Percentiles rank a stretch among this genome's conserved stretches.
Conservation (phyloP, 1,140 invertebrate species). For the Argopecten irradians region DNA sequence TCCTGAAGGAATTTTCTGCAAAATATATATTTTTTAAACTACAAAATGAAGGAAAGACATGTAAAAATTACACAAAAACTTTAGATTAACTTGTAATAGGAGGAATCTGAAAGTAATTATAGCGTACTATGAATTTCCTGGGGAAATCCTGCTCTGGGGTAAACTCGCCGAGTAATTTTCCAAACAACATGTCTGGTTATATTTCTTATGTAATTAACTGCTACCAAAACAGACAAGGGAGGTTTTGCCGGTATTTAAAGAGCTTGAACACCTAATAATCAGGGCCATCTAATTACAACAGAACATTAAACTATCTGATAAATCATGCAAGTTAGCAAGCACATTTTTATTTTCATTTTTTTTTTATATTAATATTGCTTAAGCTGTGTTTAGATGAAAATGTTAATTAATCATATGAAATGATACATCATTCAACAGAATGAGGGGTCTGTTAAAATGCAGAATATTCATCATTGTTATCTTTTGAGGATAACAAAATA, state of each 20-base stretch:
- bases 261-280: not conserved
- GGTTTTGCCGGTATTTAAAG: not conserved
- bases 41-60: not conserved
- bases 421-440: not conserved
- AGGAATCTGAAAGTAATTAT: not conserved
- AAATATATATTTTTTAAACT: not conserved
- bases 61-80: not conserved
- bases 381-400: not conserved
- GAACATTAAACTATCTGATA: not conserved
- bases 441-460: too few relatives aligned
- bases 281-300: not conserved
- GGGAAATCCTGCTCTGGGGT: not conserved
- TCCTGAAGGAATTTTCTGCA: not conserved
- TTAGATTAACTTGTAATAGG: constrained; percentile 16
- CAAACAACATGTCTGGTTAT: not conserved
- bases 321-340: not conserved
- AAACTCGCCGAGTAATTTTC: not conserved
- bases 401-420: not conserved
- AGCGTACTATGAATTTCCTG: not conserved
- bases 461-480: too few relatives aligned
- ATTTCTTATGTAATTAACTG: not conserved
- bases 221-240: not conserved
- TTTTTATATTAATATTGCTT: not conserved
- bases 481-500: too few relatives aligned
- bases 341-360: not conserved